phyloP scores from a whole-genome alignment of 2,113 vertebrate species.

The Salvator merianae region DNA sequence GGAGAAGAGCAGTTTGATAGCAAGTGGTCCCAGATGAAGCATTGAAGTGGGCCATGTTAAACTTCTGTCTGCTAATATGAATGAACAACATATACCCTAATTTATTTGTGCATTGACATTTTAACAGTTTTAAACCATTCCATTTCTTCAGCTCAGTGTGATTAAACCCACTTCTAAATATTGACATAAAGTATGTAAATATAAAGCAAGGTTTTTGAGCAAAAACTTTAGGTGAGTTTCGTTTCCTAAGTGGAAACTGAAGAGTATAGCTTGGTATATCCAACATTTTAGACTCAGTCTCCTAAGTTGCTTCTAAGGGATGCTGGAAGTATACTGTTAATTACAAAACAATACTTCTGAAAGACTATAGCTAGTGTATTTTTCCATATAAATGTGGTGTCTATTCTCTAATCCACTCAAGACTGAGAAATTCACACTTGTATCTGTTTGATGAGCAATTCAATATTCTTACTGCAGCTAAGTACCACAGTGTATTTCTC shows the following conservation, averaged over 20 bases:
- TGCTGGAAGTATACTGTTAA: constrained; percentile 26
- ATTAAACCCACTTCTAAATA: neutral
- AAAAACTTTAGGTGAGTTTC: neutral
- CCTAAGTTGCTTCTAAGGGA: constrained; percentile 20
- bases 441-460: constrained; percentile 55
- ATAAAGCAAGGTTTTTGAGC: neutral
- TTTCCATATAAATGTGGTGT: neutral
- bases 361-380: too few relatives aligned
- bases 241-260: constrained; percentile 26
- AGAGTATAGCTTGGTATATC: constrained; percentile 30
- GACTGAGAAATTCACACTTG: constrained; percentile 31
- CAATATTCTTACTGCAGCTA: constrained; percentile 58
- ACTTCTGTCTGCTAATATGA: neutral
- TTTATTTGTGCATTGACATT: neutral
- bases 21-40: neutral
- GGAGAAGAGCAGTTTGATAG: neutral
- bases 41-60: neutral
- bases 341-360: constrained; percentile 2
- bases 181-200: neutral
- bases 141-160: neutral
- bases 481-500: constrained; percentile 39
- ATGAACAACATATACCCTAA: neutral
- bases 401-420: constrained; percentile 62
- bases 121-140: neutral
- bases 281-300: constrained; percentile 14